A percentile compares a stretch with the other conserved stretches of the same genome.
These are phyloP conservation scores for Eurystomus glaucurus DNA, from an alignment of 2,797 vertebrate genomes.

Conservation along the genomic window DNA sequence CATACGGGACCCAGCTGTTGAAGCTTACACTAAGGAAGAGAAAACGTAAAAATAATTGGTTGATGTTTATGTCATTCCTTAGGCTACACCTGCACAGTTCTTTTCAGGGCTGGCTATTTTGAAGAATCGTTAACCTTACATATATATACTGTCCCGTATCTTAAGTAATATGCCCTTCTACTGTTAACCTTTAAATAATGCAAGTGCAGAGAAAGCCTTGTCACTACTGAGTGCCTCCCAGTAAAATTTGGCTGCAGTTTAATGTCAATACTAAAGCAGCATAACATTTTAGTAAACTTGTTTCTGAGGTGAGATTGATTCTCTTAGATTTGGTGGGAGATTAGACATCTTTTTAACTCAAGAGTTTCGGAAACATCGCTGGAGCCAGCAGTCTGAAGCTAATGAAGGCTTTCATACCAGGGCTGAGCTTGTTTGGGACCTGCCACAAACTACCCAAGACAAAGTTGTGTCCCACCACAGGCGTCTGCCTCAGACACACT, in stretches of 20 bases:
- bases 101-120: constrained; percentile 14
- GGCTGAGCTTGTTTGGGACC: not conserved
- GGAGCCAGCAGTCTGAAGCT: not conserved
- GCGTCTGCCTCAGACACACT: not conserved
- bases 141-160: not conserved
- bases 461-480: not conserved
- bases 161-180: not conserved
- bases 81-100: constrained; percentile 45
- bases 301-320: constrained; percentile 37
- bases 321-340: constrained; percentile 1
- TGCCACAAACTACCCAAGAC: not conserved
- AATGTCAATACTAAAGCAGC: not conserved
- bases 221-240: not conserved
- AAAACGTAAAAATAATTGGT: constrained; percentile 56
- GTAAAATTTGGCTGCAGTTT: not conserved
- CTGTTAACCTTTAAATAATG: constrained; percentile 60
- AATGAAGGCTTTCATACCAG: accelerated
- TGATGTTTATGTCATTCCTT: constrained; percentile 54
- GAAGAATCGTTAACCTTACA: constrained; percentile 63
- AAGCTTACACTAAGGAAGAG: constrained; percentile 54
- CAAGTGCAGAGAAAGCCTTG: constrained; percentile 10
- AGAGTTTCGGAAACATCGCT: not conserved
- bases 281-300: not conserved
- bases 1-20: constrained; percentile 63
- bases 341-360: not conserved